Base-by-base conservation (phyloP, 2,888 invertebrate species). In the Harpalus rubripes region DNA sequence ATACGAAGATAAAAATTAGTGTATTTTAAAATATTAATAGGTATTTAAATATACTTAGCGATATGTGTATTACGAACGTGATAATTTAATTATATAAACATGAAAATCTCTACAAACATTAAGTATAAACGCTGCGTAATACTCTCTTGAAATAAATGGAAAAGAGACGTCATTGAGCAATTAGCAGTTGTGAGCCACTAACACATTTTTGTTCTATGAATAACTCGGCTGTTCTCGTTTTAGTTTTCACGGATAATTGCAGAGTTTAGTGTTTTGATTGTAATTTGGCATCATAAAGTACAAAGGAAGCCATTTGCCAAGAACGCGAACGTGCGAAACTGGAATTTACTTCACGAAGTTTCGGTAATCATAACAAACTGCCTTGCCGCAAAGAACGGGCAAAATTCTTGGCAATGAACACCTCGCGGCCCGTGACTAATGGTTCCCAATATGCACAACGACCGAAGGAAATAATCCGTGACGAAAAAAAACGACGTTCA, bases 231-330 rank as follows among this genome's bases (percentile, higher is more conserved):
- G 72, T 74, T 74, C 72, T 74, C 72, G 16, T 74, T 74, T 74
- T 74, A 74, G 72, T 74, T 74, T 68, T 74, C 44, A 58, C 78
- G 78, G 78, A 76, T 76, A 83, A 83, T 83, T 74, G 59, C 76
- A 83, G 16, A 83, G 83, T 83, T 83, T 83, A 83, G 83, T 83
- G 74, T 83, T 83, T 76, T 76, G 83, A 83, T 74, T 74, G 74
- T 78, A 78, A 78, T 78, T 78, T 78, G 78, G 78, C 78, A 59
- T 78, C 78, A 78, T 78, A 78, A 78, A 78, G 26, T 59, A 78
- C 78, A 56, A 74, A 74, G 72, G 78, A 32, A 59, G 15, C 68
- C 78, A 39, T 78, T 78, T 78, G 78, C 78, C 78, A 78, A 78
- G 78, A 78, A 58, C 78, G 78, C 78, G 39, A 74, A 74, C 72